These are phyloP conservation scores for Sepioteuthis lessoniana DNA, from an alignment of 2,888 invertebrate species.

Conservation along the genomic window DNA sequence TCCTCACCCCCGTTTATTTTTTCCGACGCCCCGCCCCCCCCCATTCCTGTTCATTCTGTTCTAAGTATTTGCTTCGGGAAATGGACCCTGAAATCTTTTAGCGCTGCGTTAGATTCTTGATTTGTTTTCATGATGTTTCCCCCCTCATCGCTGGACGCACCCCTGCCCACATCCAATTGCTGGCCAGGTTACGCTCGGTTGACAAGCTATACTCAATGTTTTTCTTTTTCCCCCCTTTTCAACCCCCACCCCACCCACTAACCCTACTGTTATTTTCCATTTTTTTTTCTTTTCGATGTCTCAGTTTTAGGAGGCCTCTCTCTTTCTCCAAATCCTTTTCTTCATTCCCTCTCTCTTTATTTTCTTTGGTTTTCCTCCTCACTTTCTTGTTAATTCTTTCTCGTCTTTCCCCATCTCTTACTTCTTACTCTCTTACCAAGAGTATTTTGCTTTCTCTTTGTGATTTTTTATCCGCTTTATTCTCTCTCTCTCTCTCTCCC, in stretches of 20 bases:
- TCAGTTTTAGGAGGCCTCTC: too few relatives aligned
- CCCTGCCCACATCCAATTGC: not conserved
- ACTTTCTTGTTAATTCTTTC: too few relatives aligned
- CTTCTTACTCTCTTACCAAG: too few relatives aligned
- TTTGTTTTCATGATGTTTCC: not conserved
- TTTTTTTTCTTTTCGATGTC: too few relatives aligned
- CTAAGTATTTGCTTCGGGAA: not conserved
- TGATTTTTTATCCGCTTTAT: too few relatives aligned
- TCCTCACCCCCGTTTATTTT: too few relatives aligned
- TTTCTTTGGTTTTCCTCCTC: not conserved
- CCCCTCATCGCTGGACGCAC: not conserved
- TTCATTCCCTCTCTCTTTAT: not conserved
- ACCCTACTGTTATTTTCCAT: too few relatives aligned
- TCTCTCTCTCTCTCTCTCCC: too few relatives aligned
- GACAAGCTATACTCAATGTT: not conserved
- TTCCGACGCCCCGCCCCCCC: not conserved
- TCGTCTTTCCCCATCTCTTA: too few relatives aligned
- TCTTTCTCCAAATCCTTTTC: not conserved
- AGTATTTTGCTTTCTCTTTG: too few relatives aligned
- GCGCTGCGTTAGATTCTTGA: slow-evolving; percentile 33
- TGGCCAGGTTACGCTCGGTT: slow-evolving; percentile 11
- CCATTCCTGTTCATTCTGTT: slow-evolving; percentile 7
- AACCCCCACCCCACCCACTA: too few relatives aligned
- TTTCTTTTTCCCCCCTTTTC: not conserved
- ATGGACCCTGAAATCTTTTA: slow-evolving; percentile 21